Conservation (phyloP, 2,113 vertebrate genomes). For the Aphyosemion australe region DNA sequence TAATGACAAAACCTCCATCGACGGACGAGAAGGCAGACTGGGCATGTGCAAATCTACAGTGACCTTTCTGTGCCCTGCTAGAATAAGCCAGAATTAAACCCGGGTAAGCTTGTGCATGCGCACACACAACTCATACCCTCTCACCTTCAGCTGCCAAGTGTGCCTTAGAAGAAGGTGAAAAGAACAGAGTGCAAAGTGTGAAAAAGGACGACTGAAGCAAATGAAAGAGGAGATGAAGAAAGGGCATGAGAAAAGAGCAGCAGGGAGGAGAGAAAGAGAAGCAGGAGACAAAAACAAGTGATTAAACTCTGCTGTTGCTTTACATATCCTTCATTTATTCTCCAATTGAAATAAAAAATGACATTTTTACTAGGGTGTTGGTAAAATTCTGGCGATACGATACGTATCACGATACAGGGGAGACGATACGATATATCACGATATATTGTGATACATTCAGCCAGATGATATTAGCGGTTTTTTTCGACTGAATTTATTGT, state of each 20-base stretch:
- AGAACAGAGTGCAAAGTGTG: conserved; percentile 7
- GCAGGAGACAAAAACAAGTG: conserved; percentile 6
- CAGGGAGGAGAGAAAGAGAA: conserved; percentile 16
- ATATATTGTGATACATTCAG: no score
- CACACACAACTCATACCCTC: neutral
- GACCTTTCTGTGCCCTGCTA: conserved; percentile 40
- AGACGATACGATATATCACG: no score
- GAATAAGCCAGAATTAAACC: conserved; percentile 61
- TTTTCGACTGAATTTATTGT: no score
- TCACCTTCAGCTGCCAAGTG: neutral
- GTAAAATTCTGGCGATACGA: no score
- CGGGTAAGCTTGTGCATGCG: neutral
- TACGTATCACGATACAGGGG: no score
- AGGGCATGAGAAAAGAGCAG: conserved; percentile 7
- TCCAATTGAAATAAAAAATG: conserved; percentile 25
- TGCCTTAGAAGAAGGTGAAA: conserved; percentile 5
- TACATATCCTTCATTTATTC: conserved; percentile 34
- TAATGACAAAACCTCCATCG: conserved; percentile 23
- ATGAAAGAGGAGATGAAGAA: neutral
- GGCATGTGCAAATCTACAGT: conserved; percentile 46
- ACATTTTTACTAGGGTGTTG: conserved; percentile 15
- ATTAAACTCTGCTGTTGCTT: conserved; percentile 19
- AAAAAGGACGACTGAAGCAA: neutral
- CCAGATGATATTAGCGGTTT: no score
- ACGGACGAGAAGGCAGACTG: conserved; percentile 20